Base-by-base conservation (phyloP, 2,888 invertebrate genomes). In the Andrena chrysosceles region DNA sequence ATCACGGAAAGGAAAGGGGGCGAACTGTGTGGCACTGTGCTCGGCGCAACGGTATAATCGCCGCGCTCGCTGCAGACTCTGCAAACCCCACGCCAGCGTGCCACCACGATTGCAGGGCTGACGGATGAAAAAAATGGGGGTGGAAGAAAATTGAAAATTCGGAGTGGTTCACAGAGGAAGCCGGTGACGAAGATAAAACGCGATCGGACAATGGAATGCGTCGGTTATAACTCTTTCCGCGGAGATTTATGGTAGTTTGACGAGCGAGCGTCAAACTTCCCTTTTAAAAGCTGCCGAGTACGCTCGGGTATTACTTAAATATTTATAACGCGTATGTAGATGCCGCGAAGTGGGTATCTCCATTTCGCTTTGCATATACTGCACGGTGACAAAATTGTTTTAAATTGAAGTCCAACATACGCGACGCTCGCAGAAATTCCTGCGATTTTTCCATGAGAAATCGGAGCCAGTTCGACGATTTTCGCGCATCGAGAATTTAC, bases 111-210 rank as follows among this genome's bases (percentile, higher is more conserved):
- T 42, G 60, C 75, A n/a, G 72, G 66, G 75, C 52, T 71, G 85
- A 68, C 80, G 42, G 59, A 72, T 29, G 62, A 13, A 59, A 75
- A 49, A 64, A 70, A 60, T 16, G 56, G 62, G 29, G n/a, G 63
- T 42, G 26, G 7, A 72, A 83, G 76, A 74, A 83, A 83, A 83
- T 84, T 84, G 84, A 75, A 84, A 85, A 81, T 84, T 77, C 74
- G 52, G 48, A 74, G 74, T 69, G 60, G 71, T 64, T 66, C 71
- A 42, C 26, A 35, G 64, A 63, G 74, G 60, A 77, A 66, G 64
- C 59, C 64, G 68, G 62, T 84, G 85, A 84, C 85, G 81, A 72
- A 81, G 74, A 85, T 83, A 60, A 80, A 84, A 31, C 70, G 68
- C 35, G 62, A 64, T 60, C 64, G 70, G 42, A 80, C 84, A 75